Percentiles rank a stretch among this genome's conserved stretches.
Evolutionary conservation across 37 sponge, comb jelly and placozoan genomes (phyloP).

Genomic region (Chondrosia reniformis): DNA sequence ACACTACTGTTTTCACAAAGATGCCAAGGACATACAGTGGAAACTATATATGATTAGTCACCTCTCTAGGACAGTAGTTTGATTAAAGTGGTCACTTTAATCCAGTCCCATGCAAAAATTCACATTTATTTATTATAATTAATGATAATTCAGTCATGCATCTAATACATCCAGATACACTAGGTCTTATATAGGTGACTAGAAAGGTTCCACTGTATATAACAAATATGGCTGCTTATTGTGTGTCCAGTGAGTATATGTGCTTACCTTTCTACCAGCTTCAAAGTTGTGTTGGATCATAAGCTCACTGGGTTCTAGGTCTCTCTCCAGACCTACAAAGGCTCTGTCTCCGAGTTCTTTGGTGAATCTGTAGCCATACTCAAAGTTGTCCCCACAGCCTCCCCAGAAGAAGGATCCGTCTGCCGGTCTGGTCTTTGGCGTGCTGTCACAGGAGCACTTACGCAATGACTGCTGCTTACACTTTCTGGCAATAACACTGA

Average conservation of each 20-base stretch:
- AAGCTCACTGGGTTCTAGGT: neutral
- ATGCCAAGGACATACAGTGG: no score
- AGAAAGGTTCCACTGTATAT: no score
- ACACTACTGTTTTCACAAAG: no score
- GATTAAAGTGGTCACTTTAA: no score
- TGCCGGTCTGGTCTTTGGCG: constrained; percentile 14
- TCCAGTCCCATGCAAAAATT: no score
- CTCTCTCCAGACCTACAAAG: neutral
- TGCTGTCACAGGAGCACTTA: constrained; percentile 57
- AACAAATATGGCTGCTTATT: no score
- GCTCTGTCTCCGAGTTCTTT: constrained; percentile 32
- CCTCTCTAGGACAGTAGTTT: no score
- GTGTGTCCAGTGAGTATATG: neutral
- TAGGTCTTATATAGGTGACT: no score
- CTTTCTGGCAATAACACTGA: constrained; percentile 39
- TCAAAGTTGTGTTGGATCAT: constrained; percentile 59
- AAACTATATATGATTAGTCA: no score
- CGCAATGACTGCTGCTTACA: constrained; percentile 38
- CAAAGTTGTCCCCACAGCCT: constrained; percentile 60
- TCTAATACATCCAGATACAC: no score
- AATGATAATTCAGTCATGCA: no score
- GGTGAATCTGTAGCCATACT: constrained; percentile 46
- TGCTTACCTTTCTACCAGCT: constrained; percentile 55
- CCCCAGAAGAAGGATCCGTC: constrained; percentile 51
- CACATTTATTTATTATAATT: no score